Percentiles rank a stretch among this genome's conserved stretches.
phyloP scores from a whole-genome alignment of 2,113 vertebrate species.

The Cettia cetti region DNA sequence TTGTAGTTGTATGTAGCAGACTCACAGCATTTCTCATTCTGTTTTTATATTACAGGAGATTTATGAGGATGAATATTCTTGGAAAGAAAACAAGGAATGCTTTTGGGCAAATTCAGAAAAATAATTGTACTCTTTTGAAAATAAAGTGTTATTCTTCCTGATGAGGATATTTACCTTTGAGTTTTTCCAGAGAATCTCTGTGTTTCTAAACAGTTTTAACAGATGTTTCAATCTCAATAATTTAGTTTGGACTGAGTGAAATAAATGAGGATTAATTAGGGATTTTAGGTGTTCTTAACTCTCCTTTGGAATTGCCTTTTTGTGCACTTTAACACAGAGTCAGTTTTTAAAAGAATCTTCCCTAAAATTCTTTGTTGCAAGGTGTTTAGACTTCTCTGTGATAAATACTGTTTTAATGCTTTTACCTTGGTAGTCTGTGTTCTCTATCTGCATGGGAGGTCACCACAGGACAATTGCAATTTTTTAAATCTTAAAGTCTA shows the following conservation, averaged over 20 bases:
- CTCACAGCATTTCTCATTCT: background rate
- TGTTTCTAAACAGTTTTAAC: background rate
- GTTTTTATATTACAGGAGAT: slow-evolving; percentile 12
- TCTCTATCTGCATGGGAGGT: background rate
- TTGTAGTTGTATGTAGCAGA: background rate
- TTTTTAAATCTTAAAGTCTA: background rate
- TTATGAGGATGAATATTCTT: background rate
- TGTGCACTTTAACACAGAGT: background rate
- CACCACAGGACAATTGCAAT: background rate
- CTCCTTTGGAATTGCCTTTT: background rate
- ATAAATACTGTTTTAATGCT: background rate
- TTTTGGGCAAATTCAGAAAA: slow-evolving; percentile 14
- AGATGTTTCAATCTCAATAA: background rate
- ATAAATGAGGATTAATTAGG: background rate
- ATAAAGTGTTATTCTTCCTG: background rate
- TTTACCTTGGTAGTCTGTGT: background rate
- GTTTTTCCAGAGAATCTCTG: background rate
- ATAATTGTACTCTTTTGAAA: background rate
- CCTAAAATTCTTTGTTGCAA: background rate
- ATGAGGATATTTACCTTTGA: background rate
- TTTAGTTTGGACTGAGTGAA: background rate
- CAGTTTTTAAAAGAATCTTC: background rate
- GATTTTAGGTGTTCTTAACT: background rate
- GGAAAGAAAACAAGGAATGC: slow-evolving; percentile 26
- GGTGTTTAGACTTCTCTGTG: background rate